A percentile compares a stretch with the other conserved stretches of the same genome.
Evolutionary conservation across 2,888 invertebrate genomes (phyloP).

Genomic region (Drosophila anceps): DNA sequence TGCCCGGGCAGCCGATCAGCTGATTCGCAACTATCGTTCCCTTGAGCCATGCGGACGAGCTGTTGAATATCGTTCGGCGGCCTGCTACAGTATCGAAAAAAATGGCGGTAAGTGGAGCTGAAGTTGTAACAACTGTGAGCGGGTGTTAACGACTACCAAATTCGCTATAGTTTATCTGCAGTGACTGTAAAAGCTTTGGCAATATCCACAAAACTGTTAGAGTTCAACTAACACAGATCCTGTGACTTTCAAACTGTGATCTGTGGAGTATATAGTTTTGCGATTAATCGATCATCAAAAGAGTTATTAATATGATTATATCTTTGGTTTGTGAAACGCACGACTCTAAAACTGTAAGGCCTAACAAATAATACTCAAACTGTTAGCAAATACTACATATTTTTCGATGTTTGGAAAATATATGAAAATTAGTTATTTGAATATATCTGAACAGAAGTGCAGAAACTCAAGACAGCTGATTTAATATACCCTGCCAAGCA

Average conservation of each 20-base stretch:
- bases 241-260: background rate
- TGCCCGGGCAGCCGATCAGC: slow-evolving; percentile 57
- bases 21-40: slow-evolving; percentile 71
- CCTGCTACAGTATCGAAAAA: slow-evolving; percentile 69
- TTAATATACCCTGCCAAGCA: background rate
- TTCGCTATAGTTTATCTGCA: background rate
- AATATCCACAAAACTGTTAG: background rate
- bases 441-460: background rate
- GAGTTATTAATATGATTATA: too few species aligned
- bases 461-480: background rate
- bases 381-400: background rate
- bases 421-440: background rate
- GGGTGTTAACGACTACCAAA: background rate
- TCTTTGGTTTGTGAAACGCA: background rate
- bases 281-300: too few species aligned
- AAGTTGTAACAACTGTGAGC: background rate
- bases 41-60: slow-evolving; percentile 41
- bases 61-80: slow-evolving; percentile 30
- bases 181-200: background rate
- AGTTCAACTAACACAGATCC: too few species aligned
- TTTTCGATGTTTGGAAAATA: too few species aligned
- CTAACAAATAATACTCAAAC: background rate
- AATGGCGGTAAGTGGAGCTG: slow-evolving; percentile 40
- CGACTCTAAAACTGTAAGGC: background rate
- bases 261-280: too few species aligned